These are phyloP conservation scores for Aptenodytes forsteri DNA, from an alignment of 2,113 vertebrate species.

Conservation along the genomic window DNA sequence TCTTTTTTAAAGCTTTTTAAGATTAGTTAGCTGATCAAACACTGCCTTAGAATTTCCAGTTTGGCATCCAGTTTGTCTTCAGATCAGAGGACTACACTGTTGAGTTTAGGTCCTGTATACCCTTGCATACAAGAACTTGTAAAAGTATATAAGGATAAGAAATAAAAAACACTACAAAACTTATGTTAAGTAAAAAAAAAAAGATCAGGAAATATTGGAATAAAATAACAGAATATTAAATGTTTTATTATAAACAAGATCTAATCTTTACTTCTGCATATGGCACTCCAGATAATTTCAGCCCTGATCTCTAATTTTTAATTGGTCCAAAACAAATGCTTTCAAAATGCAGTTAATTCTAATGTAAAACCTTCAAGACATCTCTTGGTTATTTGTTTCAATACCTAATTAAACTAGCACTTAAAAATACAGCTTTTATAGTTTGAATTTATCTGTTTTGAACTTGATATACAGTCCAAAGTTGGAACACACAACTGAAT, in stretches of 20 bases:
- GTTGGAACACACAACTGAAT: not conserved
- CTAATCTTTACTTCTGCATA: not conserved
- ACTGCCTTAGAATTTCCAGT: not conserved
- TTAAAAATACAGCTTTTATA: not conserved
- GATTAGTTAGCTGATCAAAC: not conserved
- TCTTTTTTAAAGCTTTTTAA: not conserved
- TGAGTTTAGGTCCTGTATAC: not conserved
- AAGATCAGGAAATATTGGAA: not conserved
- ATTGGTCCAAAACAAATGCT: not conserved
- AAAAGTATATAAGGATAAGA: not conserved
- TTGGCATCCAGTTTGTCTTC: not conserved
- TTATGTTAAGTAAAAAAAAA: fast-evolving
- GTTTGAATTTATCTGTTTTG: not conserved
- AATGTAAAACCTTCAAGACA: not conserved
- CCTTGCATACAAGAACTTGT: not conserved
- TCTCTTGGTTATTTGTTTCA: not conserved
- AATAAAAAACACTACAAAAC: not conserved
- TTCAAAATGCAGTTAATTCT: not conserved
- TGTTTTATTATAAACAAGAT: not conserved
- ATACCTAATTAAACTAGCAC: not conserved
- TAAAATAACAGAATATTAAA: not conserved
- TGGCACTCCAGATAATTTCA: not conserved
- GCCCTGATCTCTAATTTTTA: not conserved
- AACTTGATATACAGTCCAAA: not conserved
- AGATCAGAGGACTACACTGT: not conserved